Percentiles rank a stretch among this genome's conserved stretches.
Evolutionary conservation across 2,113 vertebrate species (phyloP).

Genomic region (Hemiscyllium ocellatum): DNA sequence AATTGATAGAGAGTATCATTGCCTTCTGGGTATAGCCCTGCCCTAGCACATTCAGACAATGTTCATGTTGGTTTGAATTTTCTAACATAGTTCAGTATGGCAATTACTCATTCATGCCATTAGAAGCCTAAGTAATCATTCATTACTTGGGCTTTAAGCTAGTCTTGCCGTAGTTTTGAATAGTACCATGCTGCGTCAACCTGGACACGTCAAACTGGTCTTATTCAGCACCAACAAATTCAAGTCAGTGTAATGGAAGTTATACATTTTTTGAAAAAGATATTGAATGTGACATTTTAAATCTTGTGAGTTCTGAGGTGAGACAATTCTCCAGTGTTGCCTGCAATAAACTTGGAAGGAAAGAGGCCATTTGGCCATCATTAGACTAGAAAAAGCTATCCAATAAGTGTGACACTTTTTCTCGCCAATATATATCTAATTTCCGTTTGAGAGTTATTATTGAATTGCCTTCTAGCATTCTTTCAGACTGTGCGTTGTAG

Average conservation of each 20-base stretch:
- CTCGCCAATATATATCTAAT: too few relatives aligned
- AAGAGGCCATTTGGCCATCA: not conserved
- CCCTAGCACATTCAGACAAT: not conserved
- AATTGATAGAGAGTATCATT: not conserved
- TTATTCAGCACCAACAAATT: not conserved
- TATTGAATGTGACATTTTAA: not conserved
- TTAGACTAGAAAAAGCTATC: not conserved
- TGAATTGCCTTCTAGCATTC: too few relatives aligned
- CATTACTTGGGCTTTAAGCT: not conserved
- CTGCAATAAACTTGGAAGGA: not conserved
- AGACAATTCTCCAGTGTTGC: not conserved
- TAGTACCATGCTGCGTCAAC: not conserved
- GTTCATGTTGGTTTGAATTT: not conserved
- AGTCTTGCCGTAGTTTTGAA: not conserved
- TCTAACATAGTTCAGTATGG: not conserved
- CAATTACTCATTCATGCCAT: not conserved
- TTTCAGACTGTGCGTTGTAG: not conserved
- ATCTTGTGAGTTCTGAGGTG: not conserved
- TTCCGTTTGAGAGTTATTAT: too few relatives aligned
- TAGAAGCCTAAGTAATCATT: not conserved
- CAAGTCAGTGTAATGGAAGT: not conserved
- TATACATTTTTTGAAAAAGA: not conserved
- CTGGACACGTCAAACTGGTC: not conserved
- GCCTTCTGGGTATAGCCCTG: not conserved
- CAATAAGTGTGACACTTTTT: not conserved